These are phyloP conservation scores for Altica lythri DNA, from an alignment of 2,888 invertebrate genomes.

Conservation along the genomic window DNA sequence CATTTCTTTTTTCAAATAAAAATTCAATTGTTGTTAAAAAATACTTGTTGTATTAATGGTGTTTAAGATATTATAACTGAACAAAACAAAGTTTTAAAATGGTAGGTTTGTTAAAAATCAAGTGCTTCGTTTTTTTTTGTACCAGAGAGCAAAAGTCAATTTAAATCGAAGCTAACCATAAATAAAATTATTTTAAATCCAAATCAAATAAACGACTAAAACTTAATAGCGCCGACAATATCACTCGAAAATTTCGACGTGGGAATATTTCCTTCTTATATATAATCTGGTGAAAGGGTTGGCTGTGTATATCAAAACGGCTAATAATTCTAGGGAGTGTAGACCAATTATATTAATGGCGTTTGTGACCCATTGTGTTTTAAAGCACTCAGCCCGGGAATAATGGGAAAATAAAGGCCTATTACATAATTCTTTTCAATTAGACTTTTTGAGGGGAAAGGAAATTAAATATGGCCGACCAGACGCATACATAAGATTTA, in stretches of 20 bases:
- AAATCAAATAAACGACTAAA: too few relatives aligned
- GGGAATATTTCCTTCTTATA: constrained; percentile 11
- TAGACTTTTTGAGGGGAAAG: constrained; percentile 24
- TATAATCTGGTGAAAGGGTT: constrained; percentile 23
- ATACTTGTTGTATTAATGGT: too few relatives aligned
- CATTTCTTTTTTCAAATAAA: too few relatives aligned
- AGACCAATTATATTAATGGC: constrained; percentile 29
- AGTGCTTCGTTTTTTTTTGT: too few relatives aligned
- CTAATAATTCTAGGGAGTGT: constrained; percentile 29
- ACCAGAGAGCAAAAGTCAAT: too few relatives aligned
- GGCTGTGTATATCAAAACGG: constrained; percentile 9
- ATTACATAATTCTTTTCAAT: constrained; percentile 33
- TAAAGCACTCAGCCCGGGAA: constrained; percentile 22
- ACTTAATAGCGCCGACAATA: constrained; percentile 15
- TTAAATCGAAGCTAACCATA: too few relatives aligned
- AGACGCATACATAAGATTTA: constrained; percentile 24
- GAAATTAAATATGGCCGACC: constrained; percentile 27
- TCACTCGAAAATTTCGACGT: constrained; percentile 15
- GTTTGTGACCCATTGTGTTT: constrained; percentile 28
- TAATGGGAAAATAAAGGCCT: constrained; percentile 28
- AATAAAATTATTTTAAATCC: too few relatives aligned
- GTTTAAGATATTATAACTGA: too few relatives aligned
- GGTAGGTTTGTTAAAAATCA: too few relatives aligned
- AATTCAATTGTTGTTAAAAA: too few relatives aligned
- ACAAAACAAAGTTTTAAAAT: too few relatives aligned